Conservation (phyloP, 2,888 invertebrate species). For the Busseola fusca region DNA sequence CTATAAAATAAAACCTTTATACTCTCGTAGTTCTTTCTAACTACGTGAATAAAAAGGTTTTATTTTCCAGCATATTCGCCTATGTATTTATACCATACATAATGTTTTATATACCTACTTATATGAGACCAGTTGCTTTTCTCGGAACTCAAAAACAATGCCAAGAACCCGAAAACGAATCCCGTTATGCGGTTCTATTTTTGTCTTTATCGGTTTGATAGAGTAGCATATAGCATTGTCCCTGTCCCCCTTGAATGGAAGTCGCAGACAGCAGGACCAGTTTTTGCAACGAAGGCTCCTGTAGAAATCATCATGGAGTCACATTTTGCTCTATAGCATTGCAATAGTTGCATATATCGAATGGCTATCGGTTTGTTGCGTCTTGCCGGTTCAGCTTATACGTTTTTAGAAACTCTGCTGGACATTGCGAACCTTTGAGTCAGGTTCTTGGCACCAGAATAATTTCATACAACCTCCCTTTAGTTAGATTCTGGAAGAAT, state of each 20-base stretch:
- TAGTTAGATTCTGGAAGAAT: too few relatives aligned
- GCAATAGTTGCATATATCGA: constrained; percentile 47
- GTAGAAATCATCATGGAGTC: constrained; percentile 65
- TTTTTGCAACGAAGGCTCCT: constrained; percentile 76
- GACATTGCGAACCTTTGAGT: constrained; percentile 5
- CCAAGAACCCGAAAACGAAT: constrained; percentile 69
- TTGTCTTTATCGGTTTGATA: constrained; percentile 67
- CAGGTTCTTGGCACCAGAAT: constrained; percentile 10
- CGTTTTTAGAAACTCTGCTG: constrained; percentile 14
- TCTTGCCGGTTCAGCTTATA: constrained; percentile 10
- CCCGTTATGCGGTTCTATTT: constrained; percentile 79
- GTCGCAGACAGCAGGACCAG: constrained; percentile 83
- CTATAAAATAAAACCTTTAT: background rate
- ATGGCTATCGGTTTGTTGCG: constrained; percentile 31
- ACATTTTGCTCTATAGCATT: constrained; percentile 59
- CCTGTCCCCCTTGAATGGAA: constrained; percentile 83
- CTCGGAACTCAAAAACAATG: constrained; percentile 64
- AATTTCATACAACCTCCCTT: background rate
- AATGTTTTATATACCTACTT: constrained; percentile 37
- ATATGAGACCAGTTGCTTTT: constrained; percentile 59
- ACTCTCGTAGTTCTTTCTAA: background rate
- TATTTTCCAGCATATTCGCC: constrained; percentile 29
- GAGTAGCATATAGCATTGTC: constrained; percentile 64
- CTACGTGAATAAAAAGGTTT: constrained; percentile 30
- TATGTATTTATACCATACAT: constrained; percentile 41